phyloP scores from a whole-genome alignment of 2,797 vertebrate genomes.

The Sciurus carolinensis region DNA sequence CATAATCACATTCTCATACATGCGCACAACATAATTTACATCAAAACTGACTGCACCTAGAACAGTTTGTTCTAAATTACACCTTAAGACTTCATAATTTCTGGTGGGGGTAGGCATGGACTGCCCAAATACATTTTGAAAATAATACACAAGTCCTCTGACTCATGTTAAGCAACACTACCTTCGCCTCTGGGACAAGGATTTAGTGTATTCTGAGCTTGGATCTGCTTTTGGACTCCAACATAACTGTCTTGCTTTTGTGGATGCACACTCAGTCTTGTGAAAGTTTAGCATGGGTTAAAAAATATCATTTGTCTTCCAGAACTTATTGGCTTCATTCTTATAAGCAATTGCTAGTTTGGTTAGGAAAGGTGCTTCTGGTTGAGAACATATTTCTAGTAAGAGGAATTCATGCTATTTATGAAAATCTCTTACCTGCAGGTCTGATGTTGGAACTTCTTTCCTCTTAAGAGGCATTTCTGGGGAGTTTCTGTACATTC shows the following conservation, averaged over 20 bases:
- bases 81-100: neutral
- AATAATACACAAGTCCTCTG: neutral
- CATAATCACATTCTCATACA: too few relatives aligned
- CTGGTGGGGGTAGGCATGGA: neutral
- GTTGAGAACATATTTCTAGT: neutral
- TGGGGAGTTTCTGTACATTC: conserved; percentile 96
- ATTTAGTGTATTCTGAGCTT: neutral
- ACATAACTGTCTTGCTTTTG: neutral
- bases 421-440: conserved; percentile 93
- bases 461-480: conserved; percentile 96
- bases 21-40: neutral
- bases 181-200: neutral
- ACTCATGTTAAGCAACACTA: rapidly evolving
- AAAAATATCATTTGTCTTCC: neutral
- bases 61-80: neutral
- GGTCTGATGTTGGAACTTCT: conserved; percentile 94
- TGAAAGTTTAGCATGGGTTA: neutral
- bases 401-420: neutral
- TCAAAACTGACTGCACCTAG: neutral
- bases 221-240: neutral
- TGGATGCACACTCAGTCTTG: neutral
- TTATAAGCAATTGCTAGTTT: neutral
- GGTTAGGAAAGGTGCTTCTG: neutral
- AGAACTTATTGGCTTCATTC: neutral
- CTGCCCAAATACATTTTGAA: neutral